Evolutionary conservation across 2,797 vertebrate species (phyloP), one percentile per base, ranked within the genome.

Genomic region (Megalops cyprinoides): DNA sequence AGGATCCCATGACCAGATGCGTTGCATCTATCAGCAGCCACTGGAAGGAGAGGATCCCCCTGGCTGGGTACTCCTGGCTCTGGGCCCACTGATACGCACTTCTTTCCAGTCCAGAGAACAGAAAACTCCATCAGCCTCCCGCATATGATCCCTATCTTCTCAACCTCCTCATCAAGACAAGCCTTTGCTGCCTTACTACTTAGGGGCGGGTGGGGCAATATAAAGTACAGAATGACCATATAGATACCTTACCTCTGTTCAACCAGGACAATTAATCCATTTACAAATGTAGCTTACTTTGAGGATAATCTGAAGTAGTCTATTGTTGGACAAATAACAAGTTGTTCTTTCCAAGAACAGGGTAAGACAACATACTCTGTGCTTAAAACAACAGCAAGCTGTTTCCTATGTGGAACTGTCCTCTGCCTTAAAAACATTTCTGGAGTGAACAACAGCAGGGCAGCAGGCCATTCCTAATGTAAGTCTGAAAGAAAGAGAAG

Each of bases 1-100:
- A 87, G 85, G 84, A 87, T 87, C 83, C 78, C 71, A 82, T 49
- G 78, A 81, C 78, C 87, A 85, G 87, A 86, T 86, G 83, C 79
- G 15, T 55, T 42, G 56, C 42, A 42, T 62, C 56, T 37, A 78
- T 78, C 76, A 25, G 55, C 34, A 23, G 34, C 14, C 56, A 75
- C 4, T 48, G 25, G 48, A 28, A 34, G n/a, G 12, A 37, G 65
- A 56, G 18, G 49, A 14, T 56, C 74, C 31, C 74, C 34, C 23
- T 1, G 20, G 31, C 49, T 28, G 46, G 37, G 31, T 2, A 28
- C 55, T 76, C 49, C 51, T 76, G 74, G 74, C 74, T 55, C 28
- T 48, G 10, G 34, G 49, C 74, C 74, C 15, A 55, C 74, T 76
- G 51, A 69, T 78, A 39, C 15, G 76, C 6, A 58, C 6, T 39